Evolutionary conservation across 2,888 invertebrate genomes (phyloP).

Genomic region (Apomyelois bistriatella): DNA sequence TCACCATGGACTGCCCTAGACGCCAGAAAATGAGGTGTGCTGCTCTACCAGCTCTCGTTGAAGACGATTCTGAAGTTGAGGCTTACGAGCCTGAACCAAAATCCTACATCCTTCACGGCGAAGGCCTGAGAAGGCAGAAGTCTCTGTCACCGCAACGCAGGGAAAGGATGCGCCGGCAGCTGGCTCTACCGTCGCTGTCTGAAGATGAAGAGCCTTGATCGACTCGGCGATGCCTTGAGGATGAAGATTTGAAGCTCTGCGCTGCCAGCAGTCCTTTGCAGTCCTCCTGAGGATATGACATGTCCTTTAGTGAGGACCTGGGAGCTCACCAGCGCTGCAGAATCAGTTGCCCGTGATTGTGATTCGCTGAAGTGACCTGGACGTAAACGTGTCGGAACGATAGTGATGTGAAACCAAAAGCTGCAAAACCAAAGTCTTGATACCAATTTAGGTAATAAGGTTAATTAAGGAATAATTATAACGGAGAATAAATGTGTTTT

Average conservation of each 20-base stretch:
- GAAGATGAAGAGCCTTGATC: slow-evolving; percentile 75
- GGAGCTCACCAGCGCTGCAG: slow-evolving; percentile 31
- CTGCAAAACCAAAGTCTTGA: slow-evolving; percentile 33
- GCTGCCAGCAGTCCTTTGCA: slow-evolving; percentile 40
- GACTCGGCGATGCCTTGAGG: slow-evolving; percentile 31
- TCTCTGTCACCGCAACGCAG: slow-evolving; percentile 64
- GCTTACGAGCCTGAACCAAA: slow-evolving; percentile 48
- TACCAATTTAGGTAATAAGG: slow-evolving; percentile 39
- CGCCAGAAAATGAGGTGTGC: slow-evolving; percentile 46
- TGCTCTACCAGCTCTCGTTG: slow-evolving; percentile 56
- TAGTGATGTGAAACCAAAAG: slow-evolving; percentile 48
- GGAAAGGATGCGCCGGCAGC: slow-evolving; percentile 57
- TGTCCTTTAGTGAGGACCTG: slow-evolving; percentile 30
- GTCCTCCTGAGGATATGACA: slow-evolving; percentile 23
- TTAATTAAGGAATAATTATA: slow-evolving; percentile 34
- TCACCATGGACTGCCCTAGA: slow-evolving; percentile 45
- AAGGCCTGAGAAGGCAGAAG: slow-evolving; percentile 64
- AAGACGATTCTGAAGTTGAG: slow-evolving; percentile 53
- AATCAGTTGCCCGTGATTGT: slow-evolving; percentile 23
- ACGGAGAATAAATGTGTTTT: slow-evolving; percentile 27
- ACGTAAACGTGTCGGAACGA: slow-evolving; percentile 32
- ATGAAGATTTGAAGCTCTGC: slow-evolving; percentile 55
- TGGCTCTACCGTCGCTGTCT: slow-evolving; percentile 67
- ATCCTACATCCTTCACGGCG: slow-evolving; percentile 52
- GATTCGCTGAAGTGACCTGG: slow-evolving; percentile 28